Evolutionary conservation across 1,140 invertebrate species (phyloP).

Genomic region (Caenorhabditis tropicalis): DNA sequence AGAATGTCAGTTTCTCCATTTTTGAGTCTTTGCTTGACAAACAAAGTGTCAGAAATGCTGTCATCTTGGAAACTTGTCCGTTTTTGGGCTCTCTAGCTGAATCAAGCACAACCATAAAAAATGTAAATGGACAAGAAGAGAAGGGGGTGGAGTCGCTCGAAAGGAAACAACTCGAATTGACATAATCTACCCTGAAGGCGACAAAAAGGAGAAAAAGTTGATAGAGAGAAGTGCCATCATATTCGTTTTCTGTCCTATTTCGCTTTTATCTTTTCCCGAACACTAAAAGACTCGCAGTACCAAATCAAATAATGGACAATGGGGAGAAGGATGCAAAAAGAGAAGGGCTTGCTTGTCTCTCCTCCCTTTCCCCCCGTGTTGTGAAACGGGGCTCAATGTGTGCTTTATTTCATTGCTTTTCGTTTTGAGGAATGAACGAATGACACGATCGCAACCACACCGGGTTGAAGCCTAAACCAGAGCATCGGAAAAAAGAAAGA

Average conservation of each 20-base stretch:
- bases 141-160: not conserved
- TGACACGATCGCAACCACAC: conserved; percentile 2
- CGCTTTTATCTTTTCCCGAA: conserved; percentile 28
- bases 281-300: conserved; percentile 18
- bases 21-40: not conserved
- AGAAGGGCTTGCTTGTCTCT: not conserved
- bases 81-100: not conserved
- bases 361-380: too few species aligned
- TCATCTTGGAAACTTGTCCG: conserved; percentile 28
- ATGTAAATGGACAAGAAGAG: conserved; percentile 8
- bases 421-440: conserved; percentile 23
- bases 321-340: not conserved
- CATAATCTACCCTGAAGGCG: conserved; percentile 32
- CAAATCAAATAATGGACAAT: conserved; percentile 45
- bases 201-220: not conserved
- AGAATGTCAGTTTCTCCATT: not conserved
- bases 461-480: not conserved
- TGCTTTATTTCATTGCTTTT: conserved; percentile 36
- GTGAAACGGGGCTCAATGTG: conserved; percentile 14
- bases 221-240: conserved; percentile 22
- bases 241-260: not conserved
- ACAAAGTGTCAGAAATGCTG: conserved; percentile 45
- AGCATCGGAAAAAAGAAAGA: not conserved
- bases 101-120: conserved; percentile 30
- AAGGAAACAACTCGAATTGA: conserved; percentile 36